Evolutionary conservation across 2,113 vertebrate species (phyloP).

Genomic region (Pantherophis guttatus): DNA sequence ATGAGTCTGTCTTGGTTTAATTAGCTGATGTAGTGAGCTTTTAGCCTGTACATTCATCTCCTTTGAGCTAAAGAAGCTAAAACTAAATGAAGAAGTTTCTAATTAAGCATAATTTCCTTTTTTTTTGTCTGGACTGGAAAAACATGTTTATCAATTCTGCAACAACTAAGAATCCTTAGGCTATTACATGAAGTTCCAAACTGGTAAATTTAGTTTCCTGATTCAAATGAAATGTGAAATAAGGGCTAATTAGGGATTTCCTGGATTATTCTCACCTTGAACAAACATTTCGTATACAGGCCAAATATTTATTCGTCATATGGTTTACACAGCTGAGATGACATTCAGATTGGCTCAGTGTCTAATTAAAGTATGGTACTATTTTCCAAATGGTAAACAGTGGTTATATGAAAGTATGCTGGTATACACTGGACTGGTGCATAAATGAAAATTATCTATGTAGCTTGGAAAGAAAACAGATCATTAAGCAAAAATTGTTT

Average conservation of each 20-base stretch:
- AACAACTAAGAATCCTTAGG: background rate
- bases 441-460: background rate
- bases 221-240: background rate
- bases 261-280: background rate
- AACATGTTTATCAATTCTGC: background rate
- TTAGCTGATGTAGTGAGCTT: background rate
- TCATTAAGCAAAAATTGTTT: background rate
- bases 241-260: background rate
- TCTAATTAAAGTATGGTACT: background rate
- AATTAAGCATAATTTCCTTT: background rate
- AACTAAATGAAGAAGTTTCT: background rate
- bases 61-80: background rate
- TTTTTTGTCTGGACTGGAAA: background rate
- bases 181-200: background rate
- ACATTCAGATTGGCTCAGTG: background rate
- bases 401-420: background rate
- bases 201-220: background rate
- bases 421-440: background rate
- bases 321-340: background rate
- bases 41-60: background rate
- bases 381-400: background rate
- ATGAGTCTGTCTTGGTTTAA: background rate
- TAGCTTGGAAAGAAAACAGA: background rate
- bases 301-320: background rate
- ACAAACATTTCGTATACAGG: background rate